Base-by-base conservation (phyloP, 2,888 invertebrate genomes). In the Temnothorax ravouxi region DNA sequence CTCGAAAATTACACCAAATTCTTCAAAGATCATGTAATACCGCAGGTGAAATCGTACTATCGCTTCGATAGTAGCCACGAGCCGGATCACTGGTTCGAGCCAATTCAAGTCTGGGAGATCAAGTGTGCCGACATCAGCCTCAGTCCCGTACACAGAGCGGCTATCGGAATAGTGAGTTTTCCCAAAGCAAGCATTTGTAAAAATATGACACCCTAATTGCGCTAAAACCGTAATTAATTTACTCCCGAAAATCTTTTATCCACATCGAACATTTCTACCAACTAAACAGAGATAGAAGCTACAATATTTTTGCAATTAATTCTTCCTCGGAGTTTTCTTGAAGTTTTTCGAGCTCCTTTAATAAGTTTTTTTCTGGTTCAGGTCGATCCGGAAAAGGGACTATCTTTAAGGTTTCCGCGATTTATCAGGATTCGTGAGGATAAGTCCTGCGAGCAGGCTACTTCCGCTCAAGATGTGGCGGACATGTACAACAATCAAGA, bases 81-180 rank as follows among this genome's bases (percentile, higher is more conserved):
- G 91, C 97, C 99, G 1, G 99, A 99, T 95, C 97, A 97, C 93
- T 99, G 99, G 99, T 97, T 99, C 94, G 97, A 97, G 88, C 96
- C 98, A 4, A 96, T 96, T 21, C 96, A 97, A 95, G 99, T 99
- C 83, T 99, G 99, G 99, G 99, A 99, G 96, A 97, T 99, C 80
- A 99, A 99, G 94, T 99, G 99, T 95, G 99, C 99, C 0, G 99
- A 99, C 96, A 29, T 29, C 29, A 29, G 29, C 29, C 29, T 29
- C n/a, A n/a, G n/a, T n/a, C 99, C 99, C 25, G 97, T 97, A 72
- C 99, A 99, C 95, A 96, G 96, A 93, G 99, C 99, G 71, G 99
- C 97, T 0, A 95, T 96, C 66, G 98, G 98, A 72, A 97, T 98
- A 93, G 98, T 97, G 94, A 95, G 96, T 95, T 77, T 56, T 11